These are phyloP conservation scores for Rhynchomys soricoides DNA, from an alignment of 2,113 vertebrate species.

Conservation along the genomic window DNA sequence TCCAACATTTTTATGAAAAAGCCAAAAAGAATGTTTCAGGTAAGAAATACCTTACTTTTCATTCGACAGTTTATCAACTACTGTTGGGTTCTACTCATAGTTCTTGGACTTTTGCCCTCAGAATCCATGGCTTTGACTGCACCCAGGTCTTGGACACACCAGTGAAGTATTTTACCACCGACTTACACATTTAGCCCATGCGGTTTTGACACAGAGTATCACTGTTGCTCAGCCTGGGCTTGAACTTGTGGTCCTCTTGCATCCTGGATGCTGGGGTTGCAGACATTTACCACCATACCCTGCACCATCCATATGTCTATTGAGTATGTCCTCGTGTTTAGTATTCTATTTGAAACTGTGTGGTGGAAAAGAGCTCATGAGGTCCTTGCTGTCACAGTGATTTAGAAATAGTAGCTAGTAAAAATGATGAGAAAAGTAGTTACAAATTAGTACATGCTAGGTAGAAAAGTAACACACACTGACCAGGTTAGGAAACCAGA, in stretches of 20 bases:
- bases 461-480: neutral
- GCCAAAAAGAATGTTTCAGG: neutral
- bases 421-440: neutral
- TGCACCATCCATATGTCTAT: slow-evolving; percentile 18
- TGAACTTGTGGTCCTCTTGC: neutral
- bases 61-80: neutral
- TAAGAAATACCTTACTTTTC: neutral
- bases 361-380: neutral
- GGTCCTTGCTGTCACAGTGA: neutral
- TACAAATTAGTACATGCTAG: neutral
- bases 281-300: neutral
- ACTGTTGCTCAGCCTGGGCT: neutral
- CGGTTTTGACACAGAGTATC: neutral
- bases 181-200: neutral
- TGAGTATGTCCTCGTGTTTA: neutral
- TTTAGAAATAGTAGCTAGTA: slow-evolving; percentile 20
- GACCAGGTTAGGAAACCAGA: slow-evolving; percentile 56
- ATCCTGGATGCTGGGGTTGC: neutral
- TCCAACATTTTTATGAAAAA: neutral
- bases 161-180: neutral
- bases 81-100: neutral
- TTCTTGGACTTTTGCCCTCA: neutral
- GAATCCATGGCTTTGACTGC: neutral
- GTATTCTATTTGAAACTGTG: neutral
- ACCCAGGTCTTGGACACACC: neutral